Percentiles rank a stretch among this genome's conserved stretches.
Evolutionary conservation across 2,888 invertebrate genomes (phyloP).

Genomic region (Eurytoma californica): DNA sequence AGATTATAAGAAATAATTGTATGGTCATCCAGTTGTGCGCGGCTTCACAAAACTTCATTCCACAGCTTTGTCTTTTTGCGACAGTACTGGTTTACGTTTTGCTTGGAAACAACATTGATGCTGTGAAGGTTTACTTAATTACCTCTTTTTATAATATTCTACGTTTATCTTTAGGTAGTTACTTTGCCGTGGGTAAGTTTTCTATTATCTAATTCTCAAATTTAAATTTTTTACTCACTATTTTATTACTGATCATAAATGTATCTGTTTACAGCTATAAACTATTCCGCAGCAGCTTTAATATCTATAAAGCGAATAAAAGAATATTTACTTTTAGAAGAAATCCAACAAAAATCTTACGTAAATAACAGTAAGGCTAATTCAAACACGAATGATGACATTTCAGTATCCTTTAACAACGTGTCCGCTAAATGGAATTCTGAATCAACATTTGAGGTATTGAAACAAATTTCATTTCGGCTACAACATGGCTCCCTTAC

Average conservation of each 20-base stretch:
- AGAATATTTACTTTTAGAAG: conserved; percentile 66
- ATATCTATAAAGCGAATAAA: conserved; percentile 79
- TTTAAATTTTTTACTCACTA: conserved; percentile 57
- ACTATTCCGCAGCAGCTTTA: conserved; percentile 79
- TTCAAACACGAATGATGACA: neutral
- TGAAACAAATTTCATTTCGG: conserved; percentile 82
- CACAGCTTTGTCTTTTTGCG: conserved; percentile 83
- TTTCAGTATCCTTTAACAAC: conserved; percentile 76
- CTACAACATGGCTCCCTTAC: conserved; percentile 80
- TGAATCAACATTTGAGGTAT: conserved; percentile 81
- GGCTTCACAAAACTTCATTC: conserved; percentile 81
- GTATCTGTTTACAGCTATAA: conserved; percentile 60
- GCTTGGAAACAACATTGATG: conserved; percentile 79
- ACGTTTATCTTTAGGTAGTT: too few species aligned
- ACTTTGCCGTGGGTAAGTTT: conserved; percentile 81
- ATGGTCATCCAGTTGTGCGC: conserved; percentile 78
- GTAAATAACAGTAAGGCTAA: conserved; percentile 58
- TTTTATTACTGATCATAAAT: neutral
- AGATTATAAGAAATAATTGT: too few species aligned
- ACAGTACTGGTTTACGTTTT: conserved; percentile 81
- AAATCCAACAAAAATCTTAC: conserved; percentile 66
- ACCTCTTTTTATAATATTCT: conserved; percentile 86
- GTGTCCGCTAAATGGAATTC: conserved; percentile 83
- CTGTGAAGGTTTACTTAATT: conserved; percentile 84
- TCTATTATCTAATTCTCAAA: conserved; percentile 83